phyloP scores from a whole-genome alignment of 1,140 invertebrate genomes.

The Camponotus floridanus region DNA sequence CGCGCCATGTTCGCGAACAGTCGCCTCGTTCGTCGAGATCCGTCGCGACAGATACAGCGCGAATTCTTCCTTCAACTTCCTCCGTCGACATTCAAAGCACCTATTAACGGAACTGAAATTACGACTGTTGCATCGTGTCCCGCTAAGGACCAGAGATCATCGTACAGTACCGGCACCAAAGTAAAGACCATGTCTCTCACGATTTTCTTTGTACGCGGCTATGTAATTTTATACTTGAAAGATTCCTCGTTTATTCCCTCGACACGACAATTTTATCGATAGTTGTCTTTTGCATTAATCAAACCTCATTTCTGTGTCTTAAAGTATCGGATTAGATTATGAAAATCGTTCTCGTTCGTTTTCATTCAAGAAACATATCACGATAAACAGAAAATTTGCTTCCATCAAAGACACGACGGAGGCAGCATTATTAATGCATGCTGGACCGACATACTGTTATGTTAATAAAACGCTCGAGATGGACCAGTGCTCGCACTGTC shows the following conservation, averaged over 20 bases:
- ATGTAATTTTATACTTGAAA: slow-evolving; percentile 55
- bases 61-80: slow-evolving; percentile 36
- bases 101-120: slow-evolving; percentile 63
- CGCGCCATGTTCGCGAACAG: background rate
- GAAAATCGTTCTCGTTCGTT: background rate
- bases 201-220: slow-evolving; percentile 62
- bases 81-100: slow-evolving; percentile 44
- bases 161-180: slow-evolving; percentile 60
- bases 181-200: slow-evolving; percentile 55
- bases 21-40: slow-evolving; percentile 14
- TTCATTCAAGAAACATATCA: background rate
- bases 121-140: slow-evolving; percentile 61
- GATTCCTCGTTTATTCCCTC: slow-evolving; percentile 42
- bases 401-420: slow-evolving; percentile 59
- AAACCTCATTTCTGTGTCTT: slow-evolving; percentile 4
- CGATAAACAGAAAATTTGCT: background rate
- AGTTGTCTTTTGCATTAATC: slow-evolving; percentile 34
- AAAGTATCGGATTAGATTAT: background rate
- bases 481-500: slow-evolving; percentile 71
- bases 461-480: slow-evolving; percentile 57
- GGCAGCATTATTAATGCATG: slow-evolving; percentile 44
- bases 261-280: slow-evolving; percentile 39
- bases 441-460: slow-evolving; percentile 55
- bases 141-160: slow-evolving; percentile 63
- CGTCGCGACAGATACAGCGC: slow-evolving; percentile 34